Conservation (phyloP, 2,888 invertebrate species). For the Thera britannica region DNA sequence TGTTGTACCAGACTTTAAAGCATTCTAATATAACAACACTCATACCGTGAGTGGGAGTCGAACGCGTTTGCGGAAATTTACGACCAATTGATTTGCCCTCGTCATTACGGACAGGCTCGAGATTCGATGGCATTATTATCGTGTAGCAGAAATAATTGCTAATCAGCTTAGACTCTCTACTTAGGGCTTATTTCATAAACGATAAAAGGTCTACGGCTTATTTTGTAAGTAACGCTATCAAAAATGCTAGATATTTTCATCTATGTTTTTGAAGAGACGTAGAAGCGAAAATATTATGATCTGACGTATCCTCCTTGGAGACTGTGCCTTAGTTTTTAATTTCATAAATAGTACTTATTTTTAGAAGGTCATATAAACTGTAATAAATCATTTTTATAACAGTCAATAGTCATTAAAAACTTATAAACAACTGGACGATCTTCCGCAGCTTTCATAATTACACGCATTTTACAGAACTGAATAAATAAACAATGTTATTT, state of each 20-base stretch:
- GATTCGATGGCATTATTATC: constrained; percentile 58
- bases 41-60: constrained; percentile 61
- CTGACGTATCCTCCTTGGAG: too few relatives aligned
- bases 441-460: constrained; percentile 41
- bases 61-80: constrained; percentile 69
- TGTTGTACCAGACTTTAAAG: constrained; percentile 78
- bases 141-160: constrained; percentile 7
- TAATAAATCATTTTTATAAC: constrained; percentile 33
- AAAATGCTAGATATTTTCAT: too few relatives aligned
- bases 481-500: constrained; percentile 43
- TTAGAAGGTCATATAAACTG: constrained; percentile 8
- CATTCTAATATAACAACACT: constrained; percentile 78
- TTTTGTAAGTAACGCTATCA: too few relatives aligned
- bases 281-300: too few relatives aligned
- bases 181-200: too few relatives aligned
- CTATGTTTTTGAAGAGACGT: too few relatives aligned
- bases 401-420: constrained; percentile 41
- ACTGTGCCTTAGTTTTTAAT: not conserved
- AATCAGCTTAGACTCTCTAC: constrained; percentile 14
- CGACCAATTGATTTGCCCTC: constrained; percentile 76
- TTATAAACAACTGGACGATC: constrained; percentile 33
- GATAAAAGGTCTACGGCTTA: too few relatives aligned
- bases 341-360: constrained; percentile 2
- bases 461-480: constrained; percentile 36
- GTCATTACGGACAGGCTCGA: constrained; percentile 69